Evolutionary conservation across 2,113 vertebrate genomes (phyloP).

Genomic region (Mesoclemmys tuberculata): DNA sequence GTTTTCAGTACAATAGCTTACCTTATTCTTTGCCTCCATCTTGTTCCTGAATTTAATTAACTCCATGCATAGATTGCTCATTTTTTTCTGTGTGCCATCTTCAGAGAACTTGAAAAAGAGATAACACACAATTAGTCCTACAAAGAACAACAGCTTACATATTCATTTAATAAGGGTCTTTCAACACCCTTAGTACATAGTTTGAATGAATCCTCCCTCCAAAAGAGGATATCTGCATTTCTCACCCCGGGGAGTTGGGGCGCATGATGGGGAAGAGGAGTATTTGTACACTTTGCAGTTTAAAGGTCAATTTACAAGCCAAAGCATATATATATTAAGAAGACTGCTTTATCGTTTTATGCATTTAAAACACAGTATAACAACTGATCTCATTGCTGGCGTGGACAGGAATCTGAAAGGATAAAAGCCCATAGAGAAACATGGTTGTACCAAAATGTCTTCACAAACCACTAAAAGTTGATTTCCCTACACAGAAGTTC

Average conservation of each 20-base stretch:
- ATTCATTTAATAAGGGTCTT: accelerated
- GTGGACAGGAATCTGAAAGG: background rate
- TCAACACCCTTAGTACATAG: background rate
- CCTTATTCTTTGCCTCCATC: conserved; percentile 89
- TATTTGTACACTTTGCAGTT: background rate
- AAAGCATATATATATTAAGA: background rate
- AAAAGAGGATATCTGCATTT: background rate
- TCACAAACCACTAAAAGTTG: background rate
- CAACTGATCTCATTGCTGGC: background rate
- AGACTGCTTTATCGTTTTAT: background rate
- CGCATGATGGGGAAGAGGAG: background rate
- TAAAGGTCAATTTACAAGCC: background rate
- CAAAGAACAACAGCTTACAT: background rate
- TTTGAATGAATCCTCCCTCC: background rate
- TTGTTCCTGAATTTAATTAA: conserved; percentile 90
- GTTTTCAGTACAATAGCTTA: background rate
- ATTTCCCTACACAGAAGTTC: background rate
- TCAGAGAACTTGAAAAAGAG: conserved; percentile 86
- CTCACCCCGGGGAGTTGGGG: too few species aligned
- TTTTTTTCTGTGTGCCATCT: conserved; percentile 89
- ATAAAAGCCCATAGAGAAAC: background rate
- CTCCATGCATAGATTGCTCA: conserved; percentile 88
- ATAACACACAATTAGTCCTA: background rate
- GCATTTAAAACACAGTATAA: background rate
- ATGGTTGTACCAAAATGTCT: background rate